Conservation (phyloP, 2,797 vertebrate species). For the Parauchenoglanis ngamensis region DNA sequence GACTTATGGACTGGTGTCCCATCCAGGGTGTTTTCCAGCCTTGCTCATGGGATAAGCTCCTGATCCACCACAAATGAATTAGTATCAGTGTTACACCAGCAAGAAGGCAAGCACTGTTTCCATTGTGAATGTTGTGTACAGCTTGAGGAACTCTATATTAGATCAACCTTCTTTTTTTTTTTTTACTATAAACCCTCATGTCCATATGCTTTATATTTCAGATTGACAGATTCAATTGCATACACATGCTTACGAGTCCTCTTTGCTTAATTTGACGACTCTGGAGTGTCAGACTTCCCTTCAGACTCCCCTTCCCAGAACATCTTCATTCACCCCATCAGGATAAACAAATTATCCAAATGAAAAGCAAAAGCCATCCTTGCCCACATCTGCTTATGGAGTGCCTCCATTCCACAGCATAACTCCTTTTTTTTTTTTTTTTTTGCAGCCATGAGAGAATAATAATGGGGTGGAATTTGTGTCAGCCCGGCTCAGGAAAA, state of each 20-base stretch:
- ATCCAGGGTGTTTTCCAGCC: background rate
- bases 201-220: slow-evolving; percentile 72
- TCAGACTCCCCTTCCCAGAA: slow-evolving; percentile 59
- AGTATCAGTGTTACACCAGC: no score
- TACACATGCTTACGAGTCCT: slow-evolving; percentile 73
- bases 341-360: slow-evolving; percentile 86
- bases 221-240: slow-evolving; percentile 80
- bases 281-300: slow-evolving; percentile 71
- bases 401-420: slow-evolving; percentile 72
- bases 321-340: slow-evolving; percentile 76
- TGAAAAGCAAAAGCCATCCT: slow-evolving; percentile 77
- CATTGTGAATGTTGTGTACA: background rate
- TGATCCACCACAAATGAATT: background rate
- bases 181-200: slow-evolving; percentile 39
- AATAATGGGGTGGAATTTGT: slow-evolving; percentile 92
- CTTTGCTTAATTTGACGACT: slow-evolving; percentile 73
- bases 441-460: slow-evolving; percentile 84
- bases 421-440: slow-evolving; percentile 59
- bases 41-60: background rate
- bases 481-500: slow-evolving; percentile 93
- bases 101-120: background rate
- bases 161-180: background rate
- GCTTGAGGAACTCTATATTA: slow-evolving; percentile 7
- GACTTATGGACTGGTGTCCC: background rate
- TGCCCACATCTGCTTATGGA: slow-evolving; percentile 84